Base-by-base conservation (phyloP, 2,113 vertebrate species). In the Copsychus sechellarum region DNA sequence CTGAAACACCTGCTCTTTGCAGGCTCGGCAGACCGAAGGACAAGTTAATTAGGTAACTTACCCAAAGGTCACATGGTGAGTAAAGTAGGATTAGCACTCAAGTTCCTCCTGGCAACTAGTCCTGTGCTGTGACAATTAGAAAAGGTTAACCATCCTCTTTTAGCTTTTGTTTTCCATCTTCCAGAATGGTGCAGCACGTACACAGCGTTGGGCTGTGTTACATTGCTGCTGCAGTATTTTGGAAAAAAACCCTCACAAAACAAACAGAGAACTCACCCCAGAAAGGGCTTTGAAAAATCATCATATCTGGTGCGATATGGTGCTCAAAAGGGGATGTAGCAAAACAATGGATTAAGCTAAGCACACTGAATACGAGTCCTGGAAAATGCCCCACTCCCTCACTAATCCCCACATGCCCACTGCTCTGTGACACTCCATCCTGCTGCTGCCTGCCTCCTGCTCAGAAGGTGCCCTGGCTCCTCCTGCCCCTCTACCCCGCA, bases 101-200 rank as follows among this genome's bases (percentile, higher is more conserved):
- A 92, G 94, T 90, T 96, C 95, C 86, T 96, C 92, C 93, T 96
- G 95, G 92, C 93, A 97, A 96, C 96, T 96, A 95, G 95, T 95
- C 80, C 72, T 92, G 61, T 34, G 47, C 93, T 88, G 65, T 22
- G 81, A 96, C 92, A 96, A 95, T 95, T 95, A 95, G 94, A 89
- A 97, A 97, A 97, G 94, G 92, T 96, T 95, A 96, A 92, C 94
- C 65, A 86, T 91, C 95, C 93, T 93, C 93, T 96, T 96, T 96
- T 96, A 96, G 94, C 95, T 93, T 97, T 96, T 96, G 94, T 97
- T 96, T 95, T 93, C 61, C 53, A 57, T 64, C 51, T 95, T 92
- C 90, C 88, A 93, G 94, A 84, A 92, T 81, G 82, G 78, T 60
- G 85, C 82, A 84, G 92, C 94, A 97, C 53, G 86, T 97, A 96